Evolutionary conservation across 1,140 invertebrate species (phyloP).

Genomic region (Lasioglossum albipes): DNA sequence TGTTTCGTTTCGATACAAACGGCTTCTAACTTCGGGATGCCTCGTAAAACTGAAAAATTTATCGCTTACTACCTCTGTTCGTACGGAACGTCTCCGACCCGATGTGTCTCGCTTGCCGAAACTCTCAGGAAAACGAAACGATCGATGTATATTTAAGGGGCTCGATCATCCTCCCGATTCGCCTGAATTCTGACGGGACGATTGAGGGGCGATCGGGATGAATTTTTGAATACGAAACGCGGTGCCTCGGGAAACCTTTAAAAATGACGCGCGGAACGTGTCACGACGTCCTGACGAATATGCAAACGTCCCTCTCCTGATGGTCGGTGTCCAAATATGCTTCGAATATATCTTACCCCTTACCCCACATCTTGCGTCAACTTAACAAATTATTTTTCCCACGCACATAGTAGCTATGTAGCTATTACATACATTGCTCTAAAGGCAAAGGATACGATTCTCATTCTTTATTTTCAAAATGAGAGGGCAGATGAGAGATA

Average conservation of each 20-base stretch:
- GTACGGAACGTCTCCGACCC: slow-evolving; percentile 19
- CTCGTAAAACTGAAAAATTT: slow-evolving; percentile 69
- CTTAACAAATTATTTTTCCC: neutral
- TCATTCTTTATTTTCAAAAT: neutral
- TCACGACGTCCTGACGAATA: neutral
- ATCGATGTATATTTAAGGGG: slow-evolving; percentile 65
- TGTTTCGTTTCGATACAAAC: slow-evolving; percentile 44
- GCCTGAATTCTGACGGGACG: slow-evolving; percentile 52
- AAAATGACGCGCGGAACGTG: slow-evolving; percentile 36
- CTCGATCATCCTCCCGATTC: slow-evolving; percentile 58
- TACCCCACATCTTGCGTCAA: neutral
- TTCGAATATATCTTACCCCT: neutral
- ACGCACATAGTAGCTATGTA: no score
- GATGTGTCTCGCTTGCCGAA: slow-evolving; percentile 37
- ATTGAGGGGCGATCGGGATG: slow-evolving; percentile 27
- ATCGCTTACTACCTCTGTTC: slow-evolving; percentile 55
- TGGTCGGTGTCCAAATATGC: neutral
- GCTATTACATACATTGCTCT: no score
- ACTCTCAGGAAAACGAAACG: slow-evolving; percentile 45
- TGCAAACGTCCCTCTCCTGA: no score
- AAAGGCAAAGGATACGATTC: neutral
- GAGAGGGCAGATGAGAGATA: no score
- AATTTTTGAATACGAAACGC: slow-evolving; percentile 54
- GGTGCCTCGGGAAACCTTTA: slow-evolving; percentile 17
- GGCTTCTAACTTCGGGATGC: slow-evolving; percentile 47